These are phyloP conservation scores for Cerastis rubricosa DNA, from an alignment of 2,888 invertebrate species.

Conservation along the genomic window DNA sequence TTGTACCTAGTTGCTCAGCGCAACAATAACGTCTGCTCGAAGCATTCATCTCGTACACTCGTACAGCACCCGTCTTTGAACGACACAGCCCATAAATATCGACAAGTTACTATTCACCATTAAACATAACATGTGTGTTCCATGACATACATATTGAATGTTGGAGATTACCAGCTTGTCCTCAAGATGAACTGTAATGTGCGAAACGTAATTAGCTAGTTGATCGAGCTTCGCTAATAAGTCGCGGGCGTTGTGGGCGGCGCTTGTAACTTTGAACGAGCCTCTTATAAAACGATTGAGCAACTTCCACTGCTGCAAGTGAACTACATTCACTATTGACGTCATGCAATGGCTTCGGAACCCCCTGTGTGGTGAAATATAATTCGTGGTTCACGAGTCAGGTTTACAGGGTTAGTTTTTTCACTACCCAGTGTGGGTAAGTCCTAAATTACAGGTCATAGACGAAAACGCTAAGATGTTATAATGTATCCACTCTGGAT, in stretches of 20 bases:
- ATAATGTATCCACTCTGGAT: too few species aligned
- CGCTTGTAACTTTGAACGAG: not conserved
- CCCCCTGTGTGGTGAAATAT: not conserved
- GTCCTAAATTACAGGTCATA: too few species aligned
- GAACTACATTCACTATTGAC: not conserved
- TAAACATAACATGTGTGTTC: not conserved
- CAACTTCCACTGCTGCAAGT: not conserved
- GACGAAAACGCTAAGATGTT: too few species aligned
- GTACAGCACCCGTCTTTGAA: not conserved
- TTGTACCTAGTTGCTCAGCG: not conserved
- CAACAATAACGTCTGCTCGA: not conserved
- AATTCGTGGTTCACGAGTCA: not conserved
- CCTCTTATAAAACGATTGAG: not conserved
- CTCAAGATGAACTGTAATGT: not conserved
- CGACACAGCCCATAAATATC: not conserved
- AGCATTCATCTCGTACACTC: not conserved
- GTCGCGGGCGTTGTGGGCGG: not conserved
- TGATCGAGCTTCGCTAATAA: not conserved
- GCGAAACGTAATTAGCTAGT: not conserved
- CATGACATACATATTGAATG: not conserved
- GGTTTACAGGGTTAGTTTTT: not conserved
- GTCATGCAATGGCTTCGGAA: not conserved
- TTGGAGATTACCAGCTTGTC: slow-evolving; percentile 1
- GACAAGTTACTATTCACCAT: not conserved
- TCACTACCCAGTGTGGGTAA: too few species aligned